phyloP scores from a whole-genome alignment of 2,797 vertebrate genomes.

The Channallabes apus region DNA sequence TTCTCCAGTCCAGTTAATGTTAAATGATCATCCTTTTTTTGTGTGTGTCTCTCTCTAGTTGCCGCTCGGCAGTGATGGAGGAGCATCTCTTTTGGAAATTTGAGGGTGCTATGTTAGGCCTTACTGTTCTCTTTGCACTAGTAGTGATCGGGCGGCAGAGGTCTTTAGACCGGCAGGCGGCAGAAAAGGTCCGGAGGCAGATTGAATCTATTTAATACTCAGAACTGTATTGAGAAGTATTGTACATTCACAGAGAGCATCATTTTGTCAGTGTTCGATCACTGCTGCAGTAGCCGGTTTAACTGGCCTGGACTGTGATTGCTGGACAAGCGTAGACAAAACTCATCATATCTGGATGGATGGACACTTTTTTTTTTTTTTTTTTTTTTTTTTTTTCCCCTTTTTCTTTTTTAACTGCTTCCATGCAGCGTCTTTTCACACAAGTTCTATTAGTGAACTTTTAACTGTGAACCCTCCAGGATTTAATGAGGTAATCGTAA shows the following conservation, averaged over 20 bases:
- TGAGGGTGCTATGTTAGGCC: slow-evolving; percentile 76
- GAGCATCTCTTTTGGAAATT: slow-evolving; percentile 88
- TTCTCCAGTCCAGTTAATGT: background rate
- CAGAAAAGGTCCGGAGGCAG: slow-evolving; percentile 92
- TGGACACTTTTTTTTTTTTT: background rate
- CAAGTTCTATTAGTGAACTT: slow-evolving; percentile 5
- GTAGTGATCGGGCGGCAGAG: slow-evolving; percentile 83
- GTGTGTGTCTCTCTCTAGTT: slow-evolving; percentile 69
- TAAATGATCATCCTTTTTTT: background rate
- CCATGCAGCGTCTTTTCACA: background rate
- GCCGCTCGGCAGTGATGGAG: slow-evolving; percentile 84
- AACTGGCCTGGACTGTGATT: slow-evolving; percentile 5
- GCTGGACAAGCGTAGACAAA: slow-evolving; percentile 31
- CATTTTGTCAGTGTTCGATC: slow-evolving; percentile 14
- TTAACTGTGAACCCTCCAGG: slow-evolving; percentile 29
- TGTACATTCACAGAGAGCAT: slow-evolving; percentile 5
- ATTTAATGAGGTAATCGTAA: slow-evolving; percentile 12
- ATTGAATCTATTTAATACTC: slow-evolving; percentile 86
- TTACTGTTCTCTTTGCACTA: slow-evolving; percentile 74
- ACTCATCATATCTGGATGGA: background rate
- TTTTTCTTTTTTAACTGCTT: slow-evolving; percentile 27
- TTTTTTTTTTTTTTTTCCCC: background rate
- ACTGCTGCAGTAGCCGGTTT: slow-evolving; percentile 22
- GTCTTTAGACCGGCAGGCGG: slow-evolving; percentile 84
- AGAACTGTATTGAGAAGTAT: slow-evolving; percentile 13